Base-by-base conservation (phyloP, 2,888 invertebrate species). In the Aphodius granarius region DNA sequence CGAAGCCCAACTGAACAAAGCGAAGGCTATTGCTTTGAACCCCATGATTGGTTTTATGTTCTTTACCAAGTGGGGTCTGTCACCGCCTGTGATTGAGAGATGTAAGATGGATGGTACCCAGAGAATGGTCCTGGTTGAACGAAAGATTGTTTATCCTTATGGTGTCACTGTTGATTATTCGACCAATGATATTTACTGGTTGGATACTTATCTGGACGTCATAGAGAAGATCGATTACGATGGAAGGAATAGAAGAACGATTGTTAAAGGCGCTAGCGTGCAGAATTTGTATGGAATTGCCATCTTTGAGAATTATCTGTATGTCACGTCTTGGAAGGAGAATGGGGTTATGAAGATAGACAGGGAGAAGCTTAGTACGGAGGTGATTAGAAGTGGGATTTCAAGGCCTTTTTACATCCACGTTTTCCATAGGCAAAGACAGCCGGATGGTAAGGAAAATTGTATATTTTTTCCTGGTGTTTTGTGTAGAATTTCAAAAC, bases 181-280 rank as follows among this genome's bases (percentile, higher is more conserved):
- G 63, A 90, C 90, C 72, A 89, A 91, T 82, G 90, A 90, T 82
- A 90, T 95, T 19, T 95, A 94, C 87, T 95, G 95, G 95, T 92
- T 93, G 74, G 96, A 96, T 87, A 91, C 92, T 5, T 95, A 94
- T 87, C 89, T 95, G 81, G 94, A 94, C 88, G 92, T 91, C 82
- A 90, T 96, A 4, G 94, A 95, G 87, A 89, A 94, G 77, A 91
- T 94, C 19, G 92, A 94, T 88, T 96, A 95, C 86, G 90, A 93
- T 83, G 95, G 95, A 9, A 87, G 87, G 16, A 90, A 91, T 82
- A 89, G 94, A 74, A 88, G 87, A 83, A 92, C 92, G 4, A 87
- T 93, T 73, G 88, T 89, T 75, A 89, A 83, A 77, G 86, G 85
- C 63, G 83, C 85, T 15, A 87, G 92, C 90, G 91, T 91, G 18